A percentile compares a stretch with the other conserved stretches of the same genome.
Evolutionary conservation across 2,888 invertebrate genomes (phyloP).

Genomic region (Endotricha flammealis): DNA sequence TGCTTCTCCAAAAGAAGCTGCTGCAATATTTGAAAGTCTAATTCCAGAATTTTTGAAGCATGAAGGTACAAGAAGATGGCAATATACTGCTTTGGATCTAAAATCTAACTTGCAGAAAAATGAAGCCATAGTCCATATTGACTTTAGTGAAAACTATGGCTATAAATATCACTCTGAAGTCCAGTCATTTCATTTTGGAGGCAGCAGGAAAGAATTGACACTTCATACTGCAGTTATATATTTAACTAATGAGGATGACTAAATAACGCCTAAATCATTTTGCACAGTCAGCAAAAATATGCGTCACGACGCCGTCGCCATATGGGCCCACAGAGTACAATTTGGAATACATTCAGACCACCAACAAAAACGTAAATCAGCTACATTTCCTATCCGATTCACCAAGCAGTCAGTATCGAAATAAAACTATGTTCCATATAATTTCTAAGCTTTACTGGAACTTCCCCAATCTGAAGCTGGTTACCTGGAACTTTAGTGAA

Average conservation of each 20-base stretch:
- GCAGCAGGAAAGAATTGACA: constrained; percentile 13
- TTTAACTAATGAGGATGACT: not conserved
- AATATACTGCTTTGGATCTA: constrained; percentile 8
- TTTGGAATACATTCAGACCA: not conserved
- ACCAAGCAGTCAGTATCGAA: constrained; percentile 6
- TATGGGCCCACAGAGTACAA: constrained; percentile 1
- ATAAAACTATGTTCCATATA: constrained; percentile 6
- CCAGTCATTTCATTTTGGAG: constrained; percentile 18
- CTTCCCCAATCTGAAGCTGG: constrained; percentile 1
- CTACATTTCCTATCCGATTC: constrained; percentile 7
- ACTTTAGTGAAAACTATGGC: constrained; percentile 11
- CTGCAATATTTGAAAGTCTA: too few species aligned
- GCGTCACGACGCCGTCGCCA: constrained; percentile 11
- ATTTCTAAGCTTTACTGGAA: too few species aligned
- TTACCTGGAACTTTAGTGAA: not conserved
- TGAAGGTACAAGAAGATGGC: constrained; percentile 5
- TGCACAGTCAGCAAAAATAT: constrained; percentile 14
- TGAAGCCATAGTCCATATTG: constrained; percentile 11
- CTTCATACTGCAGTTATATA: constrained; percentile 18
- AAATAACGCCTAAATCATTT: constrained; percentile 3
- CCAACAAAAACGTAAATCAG: not conserved
- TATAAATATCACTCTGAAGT: constrained; percentile 16
- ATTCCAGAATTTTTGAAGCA: constrained; percentile 9
- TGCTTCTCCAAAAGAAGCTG: constrained; percentile 7
- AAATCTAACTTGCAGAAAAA: constrained; percentile 10